A percentile compares a stretch with the other conserved stretches of the same genome.
Conservation (phyloP, 2,113 vertebrate species). For the Donacobius atricapilla region DNA sequence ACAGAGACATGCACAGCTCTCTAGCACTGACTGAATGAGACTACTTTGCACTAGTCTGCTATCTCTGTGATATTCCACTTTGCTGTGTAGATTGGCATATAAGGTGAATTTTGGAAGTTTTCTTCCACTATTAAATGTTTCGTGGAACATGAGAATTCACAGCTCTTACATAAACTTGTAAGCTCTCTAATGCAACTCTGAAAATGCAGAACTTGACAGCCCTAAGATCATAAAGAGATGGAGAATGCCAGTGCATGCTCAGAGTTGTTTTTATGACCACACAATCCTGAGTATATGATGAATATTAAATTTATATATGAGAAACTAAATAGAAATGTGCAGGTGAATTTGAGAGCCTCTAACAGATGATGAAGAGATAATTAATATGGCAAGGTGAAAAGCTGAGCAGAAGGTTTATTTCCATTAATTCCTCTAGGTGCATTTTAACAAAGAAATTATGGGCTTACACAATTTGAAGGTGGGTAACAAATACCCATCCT, state of each 20-base stretch:
- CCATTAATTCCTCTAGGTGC: not conserved
- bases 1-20: rapidly evolving
- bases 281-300: not conserved
- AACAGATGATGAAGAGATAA: not conserved
- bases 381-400: not conserved
- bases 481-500: not conserved
- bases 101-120: not conserved
- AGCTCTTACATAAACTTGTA: not conserved
- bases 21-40: not conserved
- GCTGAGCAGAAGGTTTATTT: not conserved
- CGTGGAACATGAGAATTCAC: not conserved
- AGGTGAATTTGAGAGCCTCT: not conserved
- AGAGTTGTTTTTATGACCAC: not conserved
- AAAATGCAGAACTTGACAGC: not conserved
- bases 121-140: not conserved
- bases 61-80: not conserved
- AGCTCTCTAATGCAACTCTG: not conserved
- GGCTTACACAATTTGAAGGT: not conserved
- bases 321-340: not conserved
- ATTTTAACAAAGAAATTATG: not conserved
- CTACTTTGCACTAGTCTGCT: not conserved
- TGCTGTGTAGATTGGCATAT: not conserved
- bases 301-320: not conserved
- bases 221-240: not conserved
- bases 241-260: not conserved